A percentile compares a stretch with the other conserved stretches of the same genome.
Conservation (phyloP, 2,113 vertebrate genomes). For the Nibea albiflora region DNA sequence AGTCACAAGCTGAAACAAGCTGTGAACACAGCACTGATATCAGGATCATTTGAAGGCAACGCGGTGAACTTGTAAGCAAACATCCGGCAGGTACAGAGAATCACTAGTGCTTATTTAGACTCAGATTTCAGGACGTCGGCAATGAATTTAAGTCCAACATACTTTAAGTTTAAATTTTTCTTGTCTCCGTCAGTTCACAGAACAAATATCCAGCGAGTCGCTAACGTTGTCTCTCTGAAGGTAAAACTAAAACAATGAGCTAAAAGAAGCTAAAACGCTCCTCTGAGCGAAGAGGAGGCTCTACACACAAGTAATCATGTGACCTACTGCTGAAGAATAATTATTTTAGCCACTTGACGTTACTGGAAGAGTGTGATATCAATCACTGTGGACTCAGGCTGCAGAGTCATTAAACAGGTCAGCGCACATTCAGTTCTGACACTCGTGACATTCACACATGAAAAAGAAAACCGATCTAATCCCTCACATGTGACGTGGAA, state of each 20-base stretch:
- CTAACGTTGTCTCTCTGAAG: background rate
- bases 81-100: background rate
- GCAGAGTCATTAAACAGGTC: slow-evolving; percentile 14
- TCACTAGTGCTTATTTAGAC: background rate
- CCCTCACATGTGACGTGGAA: slow-evolving; percentile 25
- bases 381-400: background rate
- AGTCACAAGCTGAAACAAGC: no score
- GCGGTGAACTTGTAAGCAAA: background rate
- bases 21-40: background rate
- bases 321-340: background rate
- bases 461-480: background rate
- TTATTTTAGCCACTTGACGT: background rate
- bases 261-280: background rate
- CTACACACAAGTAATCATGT: background rate
- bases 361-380: background rate
- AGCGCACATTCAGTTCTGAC: slow-evolving; percentile 20
- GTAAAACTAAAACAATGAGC: no score
- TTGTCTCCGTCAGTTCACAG: background rate
- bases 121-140: background rate
- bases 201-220: background rate
- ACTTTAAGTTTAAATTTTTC: no score
- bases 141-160: background rate
- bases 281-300: no score
- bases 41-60: background rate
- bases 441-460: slow-evolving; percentile 7